Base-by-base conservation (phyloP, 2,797 vertebrate species). In the Dallia pectoralis region DNA sequence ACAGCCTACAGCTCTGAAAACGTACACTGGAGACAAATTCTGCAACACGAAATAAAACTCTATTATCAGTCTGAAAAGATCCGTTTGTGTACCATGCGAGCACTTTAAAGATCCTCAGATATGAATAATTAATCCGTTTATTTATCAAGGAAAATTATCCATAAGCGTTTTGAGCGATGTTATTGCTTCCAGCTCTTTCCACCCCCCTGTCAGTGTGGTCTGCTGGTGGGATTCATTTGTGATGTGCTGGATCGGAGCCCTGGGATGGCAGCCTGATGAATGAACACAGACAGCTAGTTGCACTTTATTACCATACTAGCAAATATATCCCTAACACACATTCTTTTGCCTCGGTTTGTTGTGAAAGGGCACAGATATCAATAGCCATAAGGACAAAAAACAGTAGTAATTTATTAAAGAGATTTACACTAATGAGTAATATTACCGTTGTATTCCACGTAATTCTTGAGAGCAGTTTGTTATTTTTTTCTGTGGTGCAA, bases 11-110 rank as follows among this genome's bases (percentile, higher is more conserved):
- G n/a, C 59, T n/a, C 59, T 62, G 29, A 62, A 72, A 59, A n/a
- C 64, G 32, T 47, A 56, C 75, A 68, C 16, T 25, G 32, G 66
- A 68, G 67, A 56, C 53, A 74, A 25, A 66, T 74, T 66, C 69
- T 76, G 59, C 65, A 77, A 76, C 72, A 49, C 69, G 74, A 72
- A 75, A 73, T 77, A 70, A 71, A 70, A 64, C 66, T 62, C 70
- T 72, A 53, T 77, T 81, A 74, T 80, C 69, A 75, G 69, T 51
- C 62, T 44, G 68, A 36, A 25, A 33, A 76, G 69, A 83, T 76
- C 70, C 44, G 67, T 75, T 70, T 71, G 69, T 77, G 69, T 74
- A 65, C 16, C 67, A 49, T 53, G 62, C 44, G 72, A 69, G 68
- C 25, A 53, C 44, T 79, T 72, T 51, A 72, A 56, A 66, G 7